Conservation (phyloP, 2,888 invertebrate species). For the Cantharis nigra region DNA sequence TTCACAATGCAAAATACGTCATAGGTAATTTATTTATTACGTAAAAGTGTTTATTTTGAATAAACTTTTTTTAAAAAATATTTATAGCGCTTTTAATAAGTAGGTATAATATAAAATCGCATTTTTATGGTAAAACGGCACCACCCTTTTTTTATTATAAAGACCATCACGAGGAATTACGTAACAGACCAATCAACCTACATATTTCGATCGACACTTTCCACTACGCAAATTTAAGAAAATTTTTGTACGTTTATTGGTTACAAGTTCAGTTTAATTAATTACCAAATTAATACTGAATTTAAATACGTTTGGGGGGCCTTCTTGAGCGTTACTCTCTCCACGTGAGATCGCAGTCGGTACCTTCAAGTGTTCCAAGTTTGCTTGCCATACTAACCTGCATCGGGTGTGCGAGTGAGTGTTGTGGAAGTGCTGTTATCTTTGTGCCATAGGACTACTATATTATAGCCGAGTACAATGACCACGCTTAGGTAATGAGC, state of each 20-base stretch:
- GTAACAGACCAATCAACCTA: neutral
- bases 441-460: constrained; percentile 32
- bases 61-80: neutral
- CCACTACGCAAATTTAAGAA: constrained; percentile 1
- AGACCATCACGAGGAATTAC: neutral
- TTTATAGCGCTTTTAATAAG: neutral
- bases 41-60: neutral
- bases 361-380: constrained; percentile 23
- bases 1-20: constrained; percentile 8
- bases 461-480: constrained; percentile 7
- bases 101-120: neutral
- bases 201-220: neutral
- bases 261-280: constrained; percentile 12
- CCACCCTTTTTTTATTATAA: neutral
- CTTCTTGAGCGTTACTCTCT: constrained; percentile 22
- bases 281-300: constrained; percentile 8
- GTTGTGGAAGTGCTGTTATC: constrained; percentile 24
- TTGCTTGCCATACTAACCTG: constrained; percentile 26
- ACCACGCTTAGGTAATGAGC: constrained; percentile 15
- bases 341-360: constrained; percentile 17
- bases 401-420: constrained; percentile 30
- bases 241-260: neutral
- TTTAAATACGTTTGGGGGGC: constrained; percentile 12
- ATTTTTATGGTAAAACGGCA: neutral
- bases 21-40: neutral